Conservation (phyloP, 1,140 invertebrate species). For the Schmidtea mediterranea region DNA sequence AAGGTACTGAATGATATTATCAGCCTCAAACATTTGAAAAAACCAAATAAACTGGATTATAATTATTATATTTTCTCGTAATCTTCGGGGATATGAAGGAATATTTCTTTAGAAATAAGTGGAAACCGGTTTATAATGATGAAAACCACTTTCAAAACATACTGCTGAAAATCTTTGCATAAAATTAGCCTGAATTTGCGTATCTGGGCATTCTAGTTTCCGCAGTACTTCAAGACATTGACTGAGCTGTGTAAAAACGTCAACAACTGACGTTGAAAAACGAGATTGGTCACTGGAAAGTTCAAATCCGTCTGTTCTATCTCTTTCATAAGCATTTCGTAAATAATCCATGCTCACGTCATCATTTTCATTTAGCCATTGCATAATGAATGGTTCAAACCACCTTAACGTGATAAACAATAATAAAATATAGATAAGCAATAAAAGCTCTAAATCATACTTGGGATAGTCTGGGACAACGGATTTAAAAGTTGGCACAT, state of each 20-base stretch:
- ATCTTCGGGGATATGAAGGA: too few species aligned
- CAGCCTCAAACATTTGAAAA: too few species aligned
- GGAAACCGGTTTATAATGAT: too few species aligned
- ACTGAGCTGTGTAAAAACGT: constrained; percentile 94
- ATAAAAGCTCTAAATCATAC: constrained; percentile 26
- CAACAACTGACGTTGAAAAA: constrained; percentile 95
- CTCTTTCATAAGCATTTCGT: constrained; percentile 5
- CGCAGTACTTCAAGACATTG: constrained; percentile 98
- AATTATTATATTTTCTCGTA: too few species aligned
- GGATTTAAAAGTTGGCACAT: constrained; percentile 81
- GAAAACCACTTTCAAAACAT: too few species aligned
- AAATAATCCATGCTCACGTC: constrained; percentile 39
- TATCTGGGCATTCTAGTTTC: constrained; percentile 75
- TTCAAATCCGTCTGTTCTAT: constrained; percentile 48
- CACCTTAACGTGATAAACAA: constrained; percentile 35
- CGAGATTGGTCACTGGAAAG: constrained; percentile 88
- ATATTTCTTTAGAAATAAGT: too few species aligned
- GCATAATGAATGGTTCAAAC: constrained; percentile 99
- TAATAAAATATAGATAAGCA: too few species aligned
- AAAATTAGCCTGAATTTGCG: constrained; percentile 59
- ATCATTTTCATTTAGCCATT: constrained; percentile 90
- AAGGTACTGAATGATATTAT: too few species aligned
- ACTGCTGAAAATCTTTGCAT: neutral
- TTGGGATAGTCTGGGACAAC: constrained; percentile 74
- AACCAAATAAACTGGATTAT: too few species aligned